Evolutionary conservation across 2,888 invertebrate species (phyloP).

Genomic region (Latheticus oryzae): DNA sequence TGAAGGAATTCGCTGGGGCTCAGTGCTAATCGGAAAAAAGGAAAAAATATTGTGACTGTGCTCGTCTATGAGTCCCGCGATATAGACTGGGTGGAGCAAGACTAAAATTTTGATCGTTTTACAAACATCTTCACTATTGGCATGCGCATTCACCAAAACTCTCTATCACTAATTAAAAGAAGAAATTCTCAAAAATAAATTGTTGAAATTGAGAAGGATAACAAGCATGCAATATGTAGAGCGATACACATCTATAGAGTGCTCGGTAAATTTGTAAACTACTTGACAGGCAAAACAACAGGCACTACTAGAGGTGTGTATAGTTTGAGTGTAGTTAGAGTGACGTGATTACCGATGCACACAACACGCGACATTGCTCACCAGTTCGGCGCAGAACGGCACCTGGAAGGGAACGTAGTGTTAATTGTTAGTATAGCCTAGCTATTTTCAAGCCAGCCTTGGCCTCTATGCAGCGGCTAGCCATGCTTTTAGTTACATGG

Average conservation of each 20-base stretch:
- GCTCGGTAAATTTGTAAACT: constrained; percentile 52
- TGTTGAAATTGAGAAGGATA: too few species aligned
- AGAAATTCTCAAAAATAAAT: constrained; percentile 35
- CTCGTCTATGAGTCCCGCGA: constrained; percentile 39
- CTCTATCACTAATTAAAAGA: constrained; percentile 9
- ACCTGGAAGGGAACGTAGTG: constrained; percentile 77
- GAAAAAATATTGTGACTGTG: constrained; percentile 39
- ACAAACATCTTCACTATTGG: constrained; percentile 37
- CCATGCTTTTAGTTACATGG: constrained; percentile 54
- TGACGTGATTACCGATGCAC: constrained; percentile 93
- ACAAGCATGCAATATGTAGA: constrained; percentile 50
- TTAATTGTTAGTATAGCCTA: constrained; percentile 68
- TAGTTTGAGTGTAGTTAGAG: constrained; percentile 69
- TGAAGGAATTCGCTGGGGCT: constrained; percentile 29
- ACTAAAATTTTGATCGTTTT: constrained; percentile 26
- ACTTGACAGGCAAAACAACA: constrained; percentile 48
- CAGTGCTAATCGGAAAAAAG: constrained; percentile 40
- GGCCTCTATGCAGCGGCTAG: constrained; percentile 61
- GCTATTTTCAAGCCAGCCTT: constrained; percentile 62
- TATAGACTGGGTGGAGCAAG: constrained; percentile 30
- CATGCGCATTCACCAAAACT: constrained; percentile 47
- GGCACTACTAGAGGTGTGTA: constrained; percentile 67
- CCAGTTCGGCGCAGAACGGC: constrained; percentile 93
- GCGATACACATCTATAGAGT: constrained; percentile 65
- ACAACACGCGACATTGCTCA: constrained; percentile 96